Evolutionary conservation across 2,888 invertebrate species (phyloP), one percentile per base, ranked within the genome.

Genomic region (Byasa hedistus): DNA sequence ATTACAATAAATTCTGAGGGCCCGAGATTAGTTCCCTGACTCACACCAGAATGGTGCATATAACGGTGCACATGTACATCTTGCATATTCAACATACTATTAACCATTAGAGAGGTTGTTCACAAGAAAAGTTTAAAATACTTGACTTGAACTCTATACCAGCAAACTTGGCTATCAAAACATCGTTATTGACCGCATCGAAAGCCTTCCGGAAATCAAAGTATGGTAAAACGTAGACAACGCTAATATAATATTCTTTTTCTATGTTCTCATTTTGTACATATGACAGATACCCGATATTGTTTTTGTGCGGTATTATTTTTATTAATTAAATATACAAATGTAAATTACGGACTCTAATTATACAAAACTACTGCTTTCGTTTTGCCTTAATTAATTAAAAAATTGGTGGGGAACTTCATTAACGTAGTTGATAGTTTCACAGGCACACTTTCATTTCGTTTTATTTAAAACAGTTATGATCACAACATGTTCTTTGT

Each of bases 351-450:
- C 8, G 15, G 8, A 48, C 19, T 48, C 7, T 48, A 48, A 48
- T 48, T 48, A 48, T 48, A 48, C 19, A 48, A 48, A 48, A 48
- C 19, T 48, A 48, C 48, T 48, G n/a, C 48, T 48, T 48, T 48
- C 48, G n/a, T 48, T 48, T 48, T 48, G n/a, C 48, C 3, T 48
- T n/a, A 19, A n/a, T 24, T 44, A 24, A 23, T 19, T 44, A 23
- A 39, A 19, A 44, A 44, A 59, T 44, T 24, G 19, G 48, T n/a
- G n/a, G 48, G n/a, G 7, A 48, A 5, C 48, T 48, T 48, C 48
- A n/a, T 48, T 48, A n/a, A 48, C 48, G n/a, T n/a, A n/a, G 48
- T 54, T 22, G 22, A 52, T 22, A 54, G 52, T 23, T 23, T 54
- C 52, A 3, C 52, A 54, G 21, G 10, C 52, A 54, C 12, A 54